These are phyloP conservation scores for Danio kyathit DNA, from an alignment of 2,797 vertebrate species.

Conservation along the genomic window DNA sequence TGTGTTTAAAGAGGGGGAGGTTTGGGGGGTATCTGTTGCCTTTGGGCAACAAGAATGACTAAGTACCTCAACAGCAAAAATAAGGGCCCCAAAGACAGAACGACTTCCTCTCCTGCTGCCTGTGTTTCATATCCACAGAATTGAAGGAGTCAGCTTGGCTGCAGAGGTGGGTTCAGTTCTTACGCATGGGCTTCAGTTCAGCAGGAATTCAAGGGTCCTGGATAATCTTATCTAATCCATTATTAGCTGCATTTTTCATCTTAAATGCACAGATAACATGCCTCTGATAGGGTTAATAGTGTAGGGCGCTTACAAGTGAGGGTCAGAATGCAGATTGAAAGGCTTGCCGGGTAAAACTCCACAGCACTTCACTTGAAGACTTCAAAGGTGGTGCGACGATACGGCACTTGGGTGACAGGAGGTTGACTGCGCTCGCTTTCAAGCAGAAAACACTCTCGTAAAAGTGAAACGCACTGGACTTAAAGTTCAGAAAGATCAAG, in stretches of 20 bases:
- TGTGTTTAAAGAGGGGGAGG: conserved; percentile 33
- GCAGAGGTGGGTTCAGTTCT: conserved; percentile 40
- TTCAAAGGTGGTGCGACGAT: conserved; percentile 45
- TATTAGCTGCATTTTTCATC: conserved; percentile 77
- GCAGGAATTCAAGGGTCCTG: conserved; percentile 63
- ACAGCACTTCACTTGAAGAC: conserved; percentile 25
- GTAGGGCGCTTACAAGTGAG: conserved; percentile 67
- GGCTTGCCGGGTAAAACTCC: conserved; percentile 57
- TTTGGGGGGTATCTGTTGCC: conserved; percentile 60
- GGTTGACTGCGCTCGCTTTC: conserved; percentile 33
- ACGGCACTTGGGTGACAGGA: conserved; percentile 23
- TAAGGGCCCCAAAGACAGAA: conserved; percentile 65
- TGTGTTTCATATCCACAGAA: conserved; percentile 73
- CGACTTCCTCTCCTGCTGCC: conserved; percentile 62
- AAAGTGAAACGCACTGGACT: conserved; percentile 7
- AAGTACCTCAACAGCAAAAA: conserved; percentile 68
- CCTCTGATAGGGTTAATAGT: conserved; percentile 69
- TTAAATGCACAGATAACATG: conserved; percentile 71
- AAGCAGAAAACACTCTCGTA: conserved; percentile 26
- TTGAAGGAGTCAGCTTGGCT: conserved; percentile 73
- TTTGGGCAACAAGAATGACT: conserved; percentile 65
- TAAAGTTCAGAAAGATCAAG: not conserved
- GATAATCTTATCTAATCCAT: conserved; percentile 77
- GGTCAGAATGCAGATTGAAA: conserved; percentile 65
- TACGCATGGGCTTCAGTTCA: conserved; percentile 58